Evolutionary conservation across 1,140 invertebrate genomes (phyloP), one percentile per base, ranked within the genome.

Genomic region (Drosophila leontia): DNA sequence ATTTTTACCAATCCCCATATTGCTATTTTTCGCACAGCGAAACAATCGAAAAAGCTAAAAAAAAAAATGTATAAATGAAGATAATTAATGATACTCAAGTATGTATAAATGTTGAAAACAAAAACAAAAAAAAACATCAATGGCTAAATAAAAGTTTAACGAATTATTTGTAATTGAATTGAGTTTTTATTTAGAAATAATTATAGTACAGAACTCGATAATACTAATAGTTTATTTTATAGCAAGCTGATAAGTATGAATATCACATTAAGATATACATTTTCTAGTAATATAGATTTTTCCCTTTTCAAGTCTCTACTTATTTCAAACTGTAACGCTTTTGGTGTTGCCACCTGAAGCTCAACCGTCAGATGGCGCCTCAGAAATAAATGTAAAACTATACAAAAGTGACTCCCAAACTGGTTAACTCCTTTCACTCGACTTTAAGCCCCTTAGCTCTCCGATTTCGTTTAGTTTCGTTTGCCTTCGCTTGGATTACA

Each of bases 111-210:
- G 39, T 60, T 58, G 58, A 13, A 59, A 60, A 59, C 34, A 55
- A 67, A 3, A 67, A 3, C 75, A 74, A 83, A 70, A 48, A 67
- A 71, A 83, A 80, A 83, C 75, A 71, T 71, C 70, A 87, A 87
- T 77, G 82, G 83, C 81, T 82, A 78, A 85, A 86, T 86, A 85
- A 85, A 85, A 68, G 69, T 82, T 85, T 69, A 69, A 81, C 74
- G 75, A 84, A 68, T 44, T 75, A 78, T 68, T 39, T 50, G 39
- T 58, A 58, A 50, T 44, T 48, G 13, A 26, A 55, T 42, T 0
- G 26, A 26, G 11, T 45, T 60, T 58, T 42, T 62, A 13, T 29
- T 45, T 3, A 0, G 15, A 41, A 41, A 4, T 35, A 4, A 34
- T 34, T n/a, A n/a, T n/a, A n/a, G n/a, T n/a, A n/a, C n/a, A n/a